Percentiles rank a stretch among this genome's conserved stretches.
These are phyloP conservation scores for Formica aserva DNA, from an alignment of 2,888 invertebrate species.

Conservation along the genomic window DNA sequence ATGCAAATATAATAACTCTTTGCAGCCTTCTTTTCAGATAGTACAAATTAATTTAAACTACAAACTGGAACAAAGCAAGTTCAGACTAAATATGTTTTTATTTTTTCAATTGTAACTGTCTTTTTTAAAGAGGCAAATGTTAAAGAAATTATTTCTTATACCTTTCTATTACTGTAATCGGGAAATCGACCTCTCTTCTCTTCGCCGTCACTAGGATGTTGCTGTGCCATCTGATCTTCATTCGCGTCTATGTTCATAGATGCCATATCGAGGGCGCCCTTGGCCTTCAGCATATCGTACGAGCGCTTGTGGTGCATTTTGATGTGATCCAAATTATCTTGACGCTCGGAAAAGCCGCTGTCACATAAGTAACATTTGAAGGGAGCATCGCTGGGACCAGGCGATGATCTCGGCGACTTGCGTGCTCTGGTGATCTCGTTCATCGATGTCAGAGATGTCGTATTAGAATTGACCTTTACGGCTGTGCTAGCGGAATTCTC, in stretches of 20 bases:
- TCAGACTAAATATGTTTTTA: too few relatives aligned
- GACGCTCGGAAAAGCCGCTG: slow-evolving; percentile 92
- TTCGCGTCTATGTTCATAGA: slow-evolving; percentile 85
- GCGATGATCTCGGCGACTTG: slow-evolving; percentile 82
- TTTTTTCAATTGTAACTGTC: background rate
- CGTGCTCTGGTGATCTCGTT: slow-evolving; percentile 74
- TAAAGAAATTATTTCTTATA: slow-evolving; percentile 78
- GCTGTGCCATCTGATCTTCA: slow-evolving; percentile 85
- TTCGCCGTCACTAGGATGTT: slow-evolving; percentile 89
- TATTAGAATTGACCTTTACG: slow-evolving; percentile 78
- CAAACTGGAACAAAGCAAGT: background rate
- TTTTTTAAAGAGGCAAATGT: background rate
- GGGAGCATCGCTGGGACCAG: slow-evolving; percentile 89
- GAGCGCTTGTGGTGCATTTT: slow-evolving; percentile 91
- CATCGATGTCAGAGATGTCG: slow-evolving; percentile 48
- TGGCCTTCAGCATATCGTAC: slow-evolving; percentile 93
- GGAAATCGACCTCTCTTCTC: slow-evolving; percentile 93
- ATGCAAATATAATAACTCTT: background rate
- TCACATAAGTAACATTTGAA: slow-evolving; percentile 98
- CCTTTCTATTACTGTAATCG: slow-evolving; percentile 95
- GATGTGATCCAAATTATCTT: slow-evolving; percentile 94
- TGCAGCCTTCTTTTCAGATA: background rate
- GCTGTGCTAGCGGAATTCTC: slow-evolving; percentile 75
- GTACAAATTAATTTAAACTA: background rate
- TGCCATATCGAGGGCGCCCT: slow-evolving; percentile 90